Percentiles rank a stretch among this genome's conserved stretches.
These are phyloP conservation scores for Agraylea sexmaculata DNA, from an alignment of 1,140 invertebrate genomes.

Conservation along the genomic window DNA sequence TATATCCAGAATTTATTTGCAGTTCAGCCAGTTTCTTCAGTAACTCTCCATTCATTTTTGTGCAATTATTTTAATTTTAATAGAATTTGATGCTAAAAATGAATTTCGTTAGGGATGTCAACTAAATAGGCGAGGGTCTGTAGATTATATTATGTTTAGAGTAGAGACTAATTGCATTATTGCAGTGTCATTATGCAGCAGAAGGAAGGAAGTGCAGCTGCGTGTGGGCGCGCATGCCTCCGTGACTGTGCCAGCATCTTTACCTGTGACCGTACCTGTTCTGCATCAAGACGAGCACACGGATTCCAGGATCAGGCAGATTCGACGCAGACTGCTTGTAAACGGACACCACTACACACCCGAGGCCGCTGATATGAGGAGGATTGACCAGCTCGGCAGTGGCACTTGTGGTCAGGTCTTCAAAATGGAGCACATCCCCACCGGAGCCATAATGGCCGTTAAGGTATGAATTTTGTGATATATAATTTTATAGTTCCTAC, in stretches of 20 bases:
- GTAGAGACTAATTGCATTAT: no score
- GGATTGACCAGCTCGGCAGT: constrained; percentile 84
- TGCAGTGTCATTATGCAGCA: no score
- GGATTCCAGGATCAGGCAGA: constrained; percentile 65
- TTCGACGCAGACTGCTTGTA: constrained; percentile 76
- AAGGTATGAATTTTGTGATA: constrained; percentile 52
- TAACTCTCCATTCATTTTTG: no score
- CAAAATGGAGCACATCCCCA: constrained; percentile 86
- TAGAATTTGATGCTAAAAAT: no score
- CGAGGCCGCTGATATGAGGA: constrained; percentile 76
- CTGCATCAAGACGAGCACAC: constrained; percentile 53
- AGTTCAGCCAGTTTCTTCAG: no score
- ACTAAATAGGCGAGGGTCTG: no score
- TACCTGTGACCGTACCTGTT: constrained; percentile 42
- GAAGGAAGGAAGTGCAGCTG: no score
- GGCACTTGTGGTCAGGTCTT: constrained; percentile 97
- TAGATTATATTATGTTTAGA: no score
- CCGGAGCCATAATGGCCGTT: constrained; percentile 79
- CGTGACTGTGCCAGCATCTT: constrained; percentile 31
- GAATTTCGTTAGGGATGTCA: no score
- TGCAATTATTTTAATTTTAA: no score
- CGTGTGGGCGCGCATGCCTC: no score
- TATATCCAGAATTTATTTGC: no score
- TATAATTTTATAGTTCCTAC: constrained; percentile 8
- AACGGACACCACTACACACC: constrained; percentile 68